phyloP scores from a whole-genome alignment of 2,113 vertebrate species.

The Colaptes auratus region DNA sequence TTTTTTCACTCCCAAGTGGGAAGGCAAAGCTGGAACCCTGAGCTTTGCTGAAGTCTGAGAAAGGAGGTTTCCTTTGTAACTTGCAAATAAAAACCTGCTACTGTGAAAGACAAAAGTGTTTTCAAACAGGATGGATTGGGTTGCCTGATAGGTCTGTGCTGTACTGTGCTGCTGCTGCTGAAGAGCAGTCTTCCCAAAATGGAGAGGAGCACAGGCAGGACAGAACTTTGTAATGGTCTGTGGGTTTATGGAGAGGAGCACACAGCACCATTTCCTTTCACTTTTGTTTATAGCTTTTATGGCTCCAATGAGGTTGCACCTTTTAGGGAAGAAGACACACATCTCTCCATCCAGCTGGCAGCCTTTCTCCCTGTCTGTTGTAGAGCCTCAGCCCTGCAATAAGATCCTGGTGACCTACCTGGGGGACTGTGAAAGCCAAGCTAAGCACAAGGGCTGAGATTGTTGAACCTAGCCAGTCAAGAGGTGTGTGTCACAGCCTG shows the following conservation, averaged over 20 bases:
- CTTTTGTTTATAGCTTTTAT: background rate
- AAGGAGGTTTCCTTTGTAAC: slow-evolving; percentile 20
- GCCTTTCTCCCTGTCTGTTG: background rate
- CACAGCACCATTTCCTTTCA: background rate
- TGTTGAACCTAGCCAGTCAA: background rate
- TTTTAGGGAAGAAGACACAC: background rate
- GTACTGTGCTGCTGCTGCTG: background rate
- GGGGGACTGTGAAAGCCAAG: background rate
- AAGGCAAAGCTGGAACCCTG: slow-evolving; percentile 23
- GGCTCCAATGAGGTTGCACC: background rate
- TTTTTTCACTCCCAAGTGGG: slow-evolving; percentile 8
- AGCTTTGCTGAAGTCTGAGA: slow-evolving; percentile 21
- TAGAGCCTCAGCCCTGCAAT: background rate
- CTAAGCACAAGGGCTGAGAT: background rate
- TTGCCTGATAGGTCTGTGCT: background rate
- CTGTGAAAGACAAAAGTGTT: slow-evolving; percentile 16
- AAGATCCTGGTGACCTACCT: background rate
- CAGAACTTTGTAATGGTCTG: background rate
- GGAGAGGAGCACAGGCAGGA: background rate
- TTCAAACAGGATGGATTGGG: background rate
- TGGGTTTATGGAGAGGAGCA: background rate
- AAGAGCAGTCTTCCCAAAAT: background rate
- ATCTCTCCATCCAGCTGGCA: background rate
- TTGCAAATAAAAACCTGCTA: slow-evolving; percentile 17
- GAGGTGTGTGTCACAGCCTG: background rate